A percentile compares a stretch with the other conserved stretches of the same genome.
Conservation (phyloP, 1,140 invertebrate species). For the Leptopilina clavipes region DNA sequence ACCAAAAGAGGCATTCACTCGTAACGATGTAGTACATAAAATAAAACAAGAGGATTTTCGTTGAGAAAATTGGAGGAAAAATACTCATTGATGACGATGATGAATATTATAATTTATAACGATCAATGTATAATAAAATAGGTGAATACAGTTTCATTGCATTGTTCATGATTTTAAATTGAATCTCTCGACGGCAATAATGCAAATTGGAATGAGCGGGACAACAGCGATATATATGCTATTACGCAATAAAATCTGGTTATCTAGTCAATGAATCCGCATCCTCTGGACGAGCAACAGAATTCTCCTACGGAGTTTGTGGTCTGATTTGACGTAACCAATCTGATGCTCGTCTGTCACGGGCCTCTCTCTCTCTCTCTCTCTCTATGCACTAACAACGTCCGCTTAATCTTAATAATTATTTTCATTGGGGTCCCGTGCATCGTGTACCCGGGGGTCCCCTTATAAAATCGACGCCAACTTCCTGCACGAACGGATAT, state of each 20-base stretch:
- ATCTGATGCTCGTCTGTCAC: conserved; percentile 66
- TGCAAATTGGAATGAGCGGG: conserved; percentile 21
- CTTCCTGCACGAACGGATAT: conserved; percentile 75
- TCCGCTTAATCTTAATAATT: conserved; percentile 75
- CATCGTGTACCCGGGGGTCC: conserved; percentile 59
- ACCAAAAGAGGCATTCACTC: background rate
- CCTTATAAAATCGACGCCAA: conserved; percentile 65
- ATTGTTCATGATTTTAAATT: background rate
- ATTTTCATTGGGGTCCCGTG: conserved; percentile 72
- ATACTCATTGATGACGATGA: too few species aligned
- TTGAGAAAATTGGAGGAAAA: too few species aligned
- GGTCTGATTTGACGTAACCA: conserved; percentile 70
- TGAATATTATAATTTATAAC: too few species aligned
- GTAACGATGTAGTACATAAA: too few species aligned
- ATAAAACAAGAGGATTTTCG: too few species aligned
- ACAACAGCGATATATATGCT: conserved; percentile 40
- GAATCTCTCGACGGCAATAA: background rate
- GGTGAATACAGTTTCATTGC: background rate
- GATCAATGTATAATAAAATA: background rate
- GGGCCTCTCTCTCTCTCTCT: conserved; percentile 49
- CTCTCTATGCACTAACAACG: conserved; percentile 63
- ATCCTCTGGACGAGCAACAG: conserved; percentile 67
- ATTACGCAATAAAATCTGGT: conserved; percentile 74
- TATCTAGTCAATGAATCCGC: conserved; percentile 73
- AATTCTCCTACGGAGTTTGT: conserved; percentile 60